Base-by-base conservation (phyloP, 2,888 invertebrate genomes). In the Melangyna quadrimaculata region DNA sequence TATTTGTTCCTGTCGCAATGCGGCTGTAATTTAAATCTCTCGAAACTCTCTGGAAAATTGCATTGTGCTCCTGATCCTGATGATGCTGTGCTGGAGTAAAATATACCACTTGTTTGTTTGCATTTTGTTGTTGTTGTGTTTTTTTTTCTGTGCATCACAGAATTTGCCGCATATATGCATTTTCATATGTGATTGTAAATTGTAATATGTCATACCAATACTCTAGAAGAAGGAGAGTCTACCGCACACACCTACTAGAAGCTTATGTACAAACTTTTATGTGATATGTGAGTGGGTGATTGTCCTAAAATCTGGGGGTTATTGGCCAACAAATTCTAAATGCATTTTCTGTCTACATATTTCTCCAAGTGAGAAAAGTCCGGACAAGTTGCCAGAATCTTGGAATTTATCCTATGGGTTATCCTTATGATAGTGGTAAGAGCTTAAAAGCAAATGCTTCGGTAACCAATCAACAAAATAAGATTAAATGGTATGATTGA, bases 1-100 rank as follows among this genome's bases (percentile, higher is more conserved):
- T 86, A 86, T 86, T 86, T 81, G 86, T 86, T 78, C 81, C 87
- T 88, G 88, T 88, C 88, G 88, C 88, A 88, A 84, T 88, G 88
- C 88, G 88, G 88, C 83, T 87, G 87, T 87, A 88, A 87, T 79
- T 86, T 87, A 82, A 77, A 84, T 86, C 86, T 77, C 65, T 77
- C 43, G 37, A 71, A 86, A 78, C 70, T 81, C 81, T 81, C 81
- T 70, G 57, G 77, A 73, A 81, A 86, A 86, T 86, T 86, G 86
- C 81, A 81, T 77, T 77, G 37, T 77, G 17, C n/a, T n/a, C n/a
- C n/a, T 55, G 48, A 72, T n/a, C 22, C 51, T 51, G 22, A 3
- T 14, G 7, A 40, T 40, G 40, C 6, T 40, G 12, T 12, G n/a
- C 48, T 65, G 73, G 27, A 59, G 27, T 63, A 55, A 53, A 65